These are phyloP conservation scores for Salvator merianae DNA, from an alignment of 2,113 vertebrate species.

Conservation along the genomic window DNA sequence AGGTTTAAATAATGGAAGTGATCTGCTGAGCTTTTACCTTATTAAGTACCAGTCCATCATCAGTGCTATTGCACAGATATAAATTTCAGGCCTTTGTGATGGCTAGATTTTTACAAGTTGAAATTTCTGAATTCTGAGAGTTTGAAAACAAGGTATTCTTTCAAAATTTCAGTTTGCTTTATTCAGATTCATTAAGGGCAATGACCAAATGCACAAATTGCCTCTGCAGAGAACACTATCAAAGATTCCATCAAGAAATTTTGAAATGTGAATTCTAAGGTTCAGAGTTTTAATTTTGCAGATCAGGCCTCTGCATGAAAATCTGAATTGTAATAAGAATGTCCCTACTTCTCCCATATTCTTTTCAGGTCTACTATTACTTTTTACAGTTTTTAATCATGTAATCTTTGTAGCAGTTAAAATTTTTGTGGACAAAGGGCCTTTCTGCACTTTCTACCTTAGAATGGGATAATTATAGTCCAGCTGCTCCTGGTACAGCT, in stretches of 20 bases:
- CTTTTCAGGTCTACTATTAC: not conserved
- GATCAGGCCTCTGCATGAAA: not conserved
- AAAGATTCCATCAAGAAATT: not conserved
- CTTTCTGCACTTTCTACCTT: too few relatives aligned
- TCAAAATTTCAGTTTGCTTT: not conserved
- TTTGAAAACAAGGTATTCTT: not conserved
- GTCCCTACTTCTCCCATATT: not conserved
- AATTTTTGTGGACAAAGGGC: slow-evolving; percentile 38
- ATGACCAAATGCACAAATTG: not conserved
- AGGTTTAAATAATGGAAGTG: slow-evolving; percentile 51
- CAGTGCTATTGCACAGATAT: slow-evolving; percentile 52
- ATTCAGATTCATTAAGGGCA: not conserved
- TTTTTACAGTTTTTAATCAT: not conserved
- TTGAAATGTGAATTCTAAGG: not conserved
- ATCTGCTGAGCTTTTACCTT: slow-evolving; percentile 48
- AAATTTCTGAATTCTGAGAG: not conserved
- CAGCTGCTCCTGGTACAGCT: too few relatives aligned
- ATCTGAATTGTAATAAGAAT: not conserved
- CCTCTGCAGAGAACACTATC: not conserved
- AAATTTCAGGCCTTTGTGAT: slow-evolving; percentile 14
- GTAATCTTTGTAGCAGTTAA: slow-evolving; percentile 8
- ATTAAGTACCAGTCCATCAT: slow-evolving; percentile 22
- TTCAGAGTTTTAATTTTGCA: not conserved
- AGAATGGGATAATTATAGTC: too few relatives aligned
- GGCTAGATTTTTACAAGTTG: not conserved